These are phyloP conservation scores for Pundamilia nyererei DNA, from an alignment of 2,113 vertebrate genomes.

Conservation along the genomic window DNA sequence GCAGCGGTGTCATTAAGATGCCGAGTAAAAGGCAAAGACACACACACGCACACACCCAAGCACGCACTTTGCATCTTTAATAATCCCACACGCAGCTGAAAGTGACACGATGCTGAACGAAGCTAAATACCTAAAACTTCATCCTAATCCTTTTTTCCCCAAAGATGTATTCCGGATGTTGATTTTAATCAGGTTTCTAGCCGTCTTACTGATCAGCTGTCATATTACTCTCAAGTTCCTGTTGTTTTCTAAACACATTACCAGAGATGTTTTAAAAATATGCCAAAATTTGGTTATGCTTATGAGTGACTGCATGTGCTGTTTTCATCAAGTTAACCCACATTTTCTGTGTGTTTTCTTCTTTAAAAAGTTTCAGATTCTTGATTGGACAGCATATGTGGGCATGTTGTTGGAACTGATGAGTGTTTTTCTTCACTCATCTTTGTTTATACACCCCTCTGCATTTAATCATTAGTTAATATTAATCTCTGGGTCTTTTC, in stretches of 20 bases:
- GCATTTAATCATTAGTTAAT: neutral
- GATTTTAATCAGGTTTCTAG: slow-evolving; percentile 10
- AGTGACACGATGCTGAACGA: slow-evolving; percentile 51
- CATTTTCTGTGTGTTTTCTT: neutral
- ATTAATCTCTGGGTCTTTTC: neutral
- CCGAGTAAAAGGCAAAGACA: slow-evolving; percentile 25
- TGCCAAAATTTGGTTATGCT: neutral
- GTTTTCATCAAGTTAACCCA: neutral
- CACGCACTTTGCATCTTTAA: slow-evolving; percentile 45
- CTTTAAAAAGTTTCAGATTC: neutral
- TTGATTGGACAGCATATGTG: neutral
- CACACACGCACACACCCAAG: neutral
- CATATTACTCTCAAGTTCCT: neutral
- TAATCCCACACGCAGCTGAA: slow-evolving; percentile 22
- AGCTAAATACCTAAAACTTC: slow-evolving; percentile 35
- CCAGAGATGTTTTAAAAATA: neutral
- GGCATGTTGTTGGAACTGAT: neutral
- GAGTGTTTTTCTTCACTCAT: neutral
- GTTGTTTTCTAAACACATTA: neutral
- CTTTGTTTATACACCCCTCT: neutral
- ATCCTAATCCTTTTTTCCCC: neutral
- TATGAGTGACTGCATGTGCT: neutral
- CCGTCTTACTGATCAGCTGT: neutral
- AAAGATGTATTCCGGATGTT: neutral
- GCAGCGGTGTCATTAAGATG: slow-evolving; percentile 55